These are phyloP conservation scores for Lamellibrachia columna DNA, from an alignment of 2,888 invertebrate species.

Conservation along the genomic window DNA sequence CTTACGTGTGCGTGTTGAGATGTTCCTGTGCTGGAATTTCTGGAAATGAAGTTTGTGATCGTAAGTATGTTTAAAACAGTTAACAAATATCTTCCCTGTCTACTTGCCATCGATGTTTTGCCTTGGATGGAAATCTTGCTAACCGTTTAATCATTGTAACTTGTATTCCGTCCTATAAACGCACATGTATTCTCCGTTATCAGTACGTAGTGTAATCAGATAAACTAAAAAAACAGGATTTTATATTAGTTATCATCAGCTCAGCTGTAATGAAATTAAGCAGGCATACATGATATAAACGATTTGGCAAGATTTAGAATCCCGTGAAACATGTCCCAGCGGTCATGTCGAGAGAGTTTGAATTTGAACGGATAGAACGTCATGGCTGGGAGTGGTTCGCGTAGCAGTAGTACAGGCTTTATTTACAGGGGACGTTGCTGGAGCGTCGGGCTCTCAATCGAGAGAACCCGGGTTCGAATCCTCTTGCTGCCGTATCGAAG, in stretches of 20 bases:
- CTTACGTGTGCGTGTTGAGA: background rate
- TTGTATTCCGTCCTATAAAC: background rate
- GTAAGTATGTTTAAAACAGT: background rate
- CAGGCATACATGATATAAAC: background rate
- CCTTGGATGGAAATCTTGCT: no score
- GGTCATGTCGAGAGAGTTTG: no score
- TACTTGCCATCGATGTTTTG: no score
- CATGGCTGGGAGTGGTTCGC: background rate
- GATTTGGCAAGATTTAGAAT: background rate
- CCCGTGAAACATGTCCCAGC: background rate
- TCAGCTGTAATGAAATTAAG: background rate
- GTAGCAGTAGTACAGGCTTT: background rate
- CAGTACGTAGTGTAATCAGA: background rate
- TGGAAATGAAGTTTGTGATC: background rate
- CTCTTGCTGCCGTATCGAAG: no score
- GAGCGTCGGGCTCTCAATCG: no score
- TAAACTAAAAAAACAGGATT: background rate
- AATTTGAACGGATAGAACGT: background rate
- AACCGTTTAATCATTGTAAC: background rate
- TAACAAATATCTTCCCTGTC: no score
- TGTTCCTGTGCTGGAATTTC: background rate
- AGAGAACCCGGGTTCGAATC: no score
- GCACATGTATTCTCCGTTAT: background rate
- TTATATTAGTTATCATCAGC: background rate
- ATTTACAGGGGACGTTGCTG: no score